Evolutionary conservation across 2,888 invertebrate genomes (phyloP).

Genomic region (Dione vanillae): DNA sequence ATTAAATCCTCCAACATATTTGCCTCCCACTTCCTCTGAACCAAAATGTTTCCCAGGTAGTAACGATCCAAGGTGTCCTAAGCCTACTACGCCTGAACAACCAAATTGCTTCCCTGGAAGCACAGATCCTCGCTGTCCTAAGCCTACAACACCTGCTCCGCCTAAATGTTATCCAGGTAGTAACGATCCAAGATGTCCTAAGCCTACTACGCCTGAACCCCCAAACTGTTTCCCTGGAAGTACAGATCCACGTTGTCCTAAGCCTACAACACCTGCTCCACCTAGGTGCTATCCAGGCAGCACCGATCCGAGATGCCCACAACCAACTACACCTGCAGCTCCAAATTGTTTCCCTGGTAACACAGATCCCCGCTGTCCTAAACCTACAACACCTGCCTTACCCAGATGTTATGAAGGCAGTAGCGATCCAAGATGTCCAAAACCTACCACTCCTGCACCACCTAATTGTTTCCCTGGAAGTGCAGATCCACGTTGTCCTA

Average conservation of each 20-base stretch:
- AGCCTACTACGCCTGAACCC: too few relatives aligned
- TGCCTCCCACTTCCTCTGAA: too few relatives aligned
- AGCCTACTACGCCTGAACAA: conserved; percentile 49
- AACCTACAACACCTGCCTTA: conserved; percentile 46
- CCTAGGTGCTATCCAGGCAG: conserved; percentile 41
- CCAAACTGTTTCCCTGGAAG: too few relatives aligned
- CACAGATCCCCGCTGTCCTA: conserved; percentile 45
- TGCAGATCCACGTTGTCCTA: conserved; percentile 63
- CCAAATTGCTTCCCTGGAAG: conserved; percentile 59
- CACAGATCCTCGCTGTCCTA: conserved; percentile 49
- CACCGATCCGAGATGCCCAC: conserved; percentile 58
- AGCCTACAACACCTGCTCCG: too few relatives aligned
- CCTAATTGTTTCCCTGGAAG: conserved; percentile 52
- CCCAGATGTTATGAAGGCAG: conserved; percentile 48
- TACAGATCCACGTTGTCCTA: too few relatives aligned
- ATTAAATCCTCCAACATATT: neutral
- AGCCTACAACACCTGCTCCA: too few relatives aligned
- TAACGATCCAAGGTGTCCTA: conserved; percentile 52
- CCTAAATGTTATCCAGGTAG: too few relatives aligned
- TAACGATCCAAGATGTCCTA: too few relatives aligned
- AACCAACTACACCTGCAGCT: conserved; percentile 49
- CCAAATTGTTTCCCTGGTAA: conserved; percentile 43
- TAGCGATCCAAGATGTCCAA: conserved; percentile 58
- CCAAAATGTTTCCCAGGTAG: conserved; percentile 46
- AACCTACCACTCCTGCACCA: conserved; percentile 51